A percentile compares a stretch with the other conserved stretches of the same genome.
phyloP scores from a whole-genome alignment of 2,113 vertebrate species.

The Ancistrus triradiatus region DNA sequence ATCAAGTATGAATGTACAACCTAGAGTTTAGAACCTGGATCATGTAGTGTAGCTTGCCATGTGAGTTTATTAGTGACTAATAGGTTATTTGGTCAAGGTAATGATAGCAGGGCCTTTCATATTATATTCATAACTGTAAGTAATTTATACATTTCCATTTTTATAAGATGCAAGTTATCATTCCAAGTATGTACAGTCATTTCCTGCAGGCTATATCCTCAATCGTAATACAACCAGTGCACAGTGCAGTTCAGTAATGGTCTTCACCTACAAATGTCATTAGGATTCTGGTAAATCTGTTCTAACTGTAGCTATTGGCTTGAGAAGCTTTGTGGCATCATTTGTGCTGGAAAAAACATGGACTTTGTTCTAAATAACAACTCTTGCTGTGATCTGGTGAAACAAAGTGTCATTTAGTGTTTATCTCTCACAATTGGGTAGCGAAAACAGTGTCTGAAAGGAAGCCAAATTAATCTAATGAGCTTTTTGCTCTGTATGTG shows the following conservation, averaged over 20 bases:
- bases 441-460: constrained; percentile 49
- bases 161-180: too few relatives aligned
- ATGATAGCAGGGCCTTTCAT: neutral
- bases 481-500: constrained; percentile 65
- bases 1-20: too few relatives aligned
- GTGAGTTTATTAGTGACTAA: too few relatives aligned
- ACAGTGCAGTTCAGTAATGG: neutral
- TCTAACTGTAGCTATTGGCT: constrained; percentile 31
- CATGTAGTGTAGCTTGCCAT: too few relatives aligned
- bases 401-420: constrained; percentile 58
- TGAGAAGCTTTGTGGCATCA: constrained; percentile 13
- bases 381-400: constrained; percentile 52
- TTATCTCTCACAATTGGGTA: constrained; percentile 58
- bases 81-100: neutral
- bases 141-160: too few relatives aligned
- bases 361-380: constrained; percentile 46
- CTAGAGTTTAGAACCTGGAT: too few relatives aligned
- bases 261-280: neutral
- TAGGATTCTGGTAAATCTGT: constrained; percentile 25
- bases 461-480: constrained; percentile 67
- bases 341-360: constrained; percentile 30
- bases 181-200: too few relatives aligned
- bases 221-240: neutral
- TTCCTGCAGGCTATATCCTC: neutral
- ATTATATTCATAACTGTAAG: neutral